These are phyloP conservation scores for Coracias cyanogaster DNA, from an alignment of 2,797 vertebrate species.

Conservation along the genomic window DNA sequence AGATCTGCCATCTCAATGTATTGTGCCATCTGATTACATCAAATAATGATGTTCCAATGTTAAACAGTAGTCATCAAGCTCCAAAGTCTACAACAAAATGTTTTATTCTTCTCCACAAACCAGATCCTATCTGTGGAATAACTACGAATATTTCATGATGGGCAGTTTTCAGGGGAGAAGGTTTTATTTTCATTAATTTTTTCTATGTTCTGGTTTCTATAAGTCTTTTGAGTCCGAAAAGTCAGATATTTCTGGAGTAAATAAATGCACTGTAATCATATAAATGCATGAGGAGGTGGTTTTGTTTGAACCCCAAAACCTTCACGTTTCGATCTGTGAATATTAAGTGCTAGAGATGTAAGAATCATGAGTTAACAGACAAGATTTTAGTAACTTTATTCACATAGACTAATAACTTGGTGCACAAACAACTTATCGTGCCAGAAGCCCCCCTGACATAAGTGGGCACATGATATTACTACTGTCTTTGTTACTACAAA, in stretches of 20 bases:
- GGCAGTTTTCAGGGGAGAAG: neutral
- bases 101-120: conserved; percentile 14
- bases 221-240: neutral
- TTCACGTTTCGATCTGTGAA: neutral
- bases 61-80: conserved; percentile 13
- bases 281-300: neutral
- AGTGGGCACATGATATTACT: neutral
- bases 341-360: no score
- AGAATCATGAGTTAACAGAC: no score
- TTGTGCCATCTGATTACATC: neutral
- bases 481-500: neutral
- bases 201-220: neutral
- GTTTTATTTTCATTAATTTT: conserved; percentile 38
- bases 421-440: neutral
- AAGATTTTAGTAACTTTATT: neutral
- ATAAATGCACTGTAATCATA: neutral
- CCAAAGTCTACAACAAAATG: neutral
- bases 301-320: neutral
- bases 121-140: neutral
- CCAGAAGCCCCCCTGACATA: neutral
- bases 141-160: conserved; percentile 38
- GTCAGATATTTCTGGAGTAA: neutral
- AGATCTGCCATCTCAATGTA: neutral
- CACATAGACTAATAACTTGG: neutral
- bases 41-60: neutral